Evolutionary conservation across 1,140 invertebrate species (phyloP), one percentile per base, ranked within the genome.

Genomic region (Varroa destructor): DNA sequence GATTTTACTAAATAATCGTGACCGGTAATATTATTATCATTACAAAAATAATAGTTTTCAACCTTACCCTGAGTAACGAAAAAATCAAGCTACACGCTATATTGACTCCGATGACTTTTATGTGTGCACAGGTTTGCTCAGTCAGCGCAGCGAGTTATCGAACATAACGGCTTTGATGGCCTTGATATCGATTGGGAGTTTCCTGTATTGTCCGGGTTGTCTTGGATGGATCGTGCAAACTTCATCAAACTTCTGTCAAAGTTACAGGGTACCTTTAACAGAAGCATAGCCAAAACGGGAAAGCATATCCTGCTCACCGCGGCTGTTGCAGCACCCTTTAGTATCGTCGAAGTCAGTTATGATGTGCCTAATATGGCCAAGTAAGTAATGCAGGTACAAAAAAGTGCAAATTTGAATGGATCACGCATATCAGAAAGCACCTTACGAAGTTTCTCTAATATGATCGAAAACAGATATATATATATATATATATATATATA

Each of bases 271-370:
- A 37, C 73, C 61, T 73, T 67, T 14, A 14, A 71, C 6, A 40
- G 25, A 3, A 56, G 56, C 25, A 56, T 56, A 37, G 36, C 40
- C 55, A 43, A 5, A 8, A 43, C 6, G 55, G 10, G n/a, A 42
- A 64, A 72, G 37, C 56, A 61, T 51, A 84, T 87, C 74, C 75
- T 89, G 51, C 78, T 91, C 2, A 87, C 86, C 10, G 83, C 87
- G 8, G 89, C 90, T 1, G 88, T 89, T 8, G 88, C 86, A 1
- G 87, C 89, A 42, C 86, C 86, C 0, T 80, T 85, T 76, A 82
- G 84, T 5, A 87, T 91, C 58, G 82, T 89, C 3, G 84, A 87
- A 77, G 81, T 83, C 71, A 85, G 87, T 10, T 93, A 93, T 78
- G 84, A 90, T 77, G 83, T 92, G 51, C 81, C 83, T 37, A 83